Percentiles rank a stretch among this genome's conserved stretches.
Conservation (phyloP, 1,140 invertebrate species). For the Laodelphax striatellus region DNA sequence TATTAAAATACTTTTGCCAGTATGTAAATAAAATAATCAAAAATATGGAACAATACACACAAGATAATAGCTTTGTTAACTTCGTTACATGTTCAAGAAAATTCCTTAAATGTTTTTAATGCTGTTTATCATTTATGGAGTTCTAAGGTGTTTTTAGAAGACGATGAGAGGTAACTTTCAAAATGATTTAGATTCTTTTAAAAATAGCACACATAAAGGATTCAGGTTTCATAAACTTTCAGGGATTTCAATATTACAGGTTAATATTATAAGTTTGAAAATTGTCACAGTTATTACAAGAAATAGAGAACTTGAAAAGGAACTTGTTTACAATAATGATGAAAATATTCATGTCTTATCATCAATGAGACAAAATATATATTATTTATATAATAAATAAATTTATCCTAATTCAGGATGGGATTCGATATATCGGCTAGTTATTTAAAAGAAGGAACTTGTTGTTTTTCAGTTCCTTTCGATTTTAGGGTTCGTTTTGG, state of each 20-base stretch:
- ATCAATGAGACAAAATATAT: too few species aligned
- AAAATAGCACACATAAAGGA: too few species aligned
- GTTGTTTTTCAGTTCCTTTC: neutral
- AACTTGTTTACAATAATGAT: slow-evolving; percentile 16
- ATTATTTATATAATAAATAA: neutral
- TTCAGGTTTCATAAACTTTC: neutral
- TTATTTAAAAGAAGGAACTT: neutral
- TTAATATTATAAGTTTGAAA: neutral
- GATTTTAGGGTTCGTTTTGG: neutral
- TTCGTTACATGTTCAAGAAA: neutral
- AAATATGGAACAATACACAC: slow-evolving; percentile 5
- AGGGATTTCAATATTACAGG: neutral
- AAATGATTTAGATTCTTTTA: too few species aligned
- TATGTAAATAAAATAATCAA: slow-evolving; percentile 1
- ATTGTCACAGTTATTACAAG: neutral
- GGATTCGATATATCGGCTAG: slow-evolving; percentile 7
- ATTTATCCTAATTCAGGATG: slow-evolving; percentile 8
- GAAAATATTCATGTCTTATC: neutral
- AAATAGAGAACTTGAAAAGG: neutral
- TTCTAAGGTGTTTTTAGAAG: too few species aligned
- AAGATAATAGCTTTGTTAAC: neutral
- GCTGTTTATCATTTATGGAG: too few species aligned
- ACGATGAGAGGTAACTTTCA: too few species aligned
- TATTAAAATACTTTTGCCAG: slow-evolving; percentile 2
- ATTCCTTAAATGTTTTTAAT: neutral